Base-by-base conservation (phyloP, 2,888 invertebrate genomes). In the Steinernema hermaphroditum region DNA sequence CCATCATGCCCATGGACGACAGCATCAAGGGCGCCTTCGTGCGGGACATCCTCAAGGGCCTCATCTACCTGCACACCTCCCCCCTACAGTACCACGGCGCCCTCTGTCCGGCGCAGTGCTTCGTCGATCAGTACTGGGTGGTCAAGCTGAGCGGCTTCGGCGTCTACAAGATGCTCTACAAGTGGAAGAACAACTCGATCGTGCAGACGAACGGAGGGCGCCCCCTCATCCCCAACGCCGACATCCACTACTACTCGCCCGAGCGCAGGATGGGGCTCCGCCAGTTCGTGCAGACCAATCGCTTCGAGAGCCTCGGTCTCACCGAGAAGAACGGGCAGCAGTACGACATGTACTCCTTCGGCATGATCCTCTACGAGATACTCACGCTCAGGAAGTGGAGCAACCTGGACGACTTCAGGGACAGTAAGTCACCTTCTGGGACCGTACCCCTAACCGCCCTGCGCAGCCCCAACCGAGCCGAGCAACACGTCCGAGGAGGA, bases 101-200 rank as follows among this genome's bases (percentile, higher is more conserved):
- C 0, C 72, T 85, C 49, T 81, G 83, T 14, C 78, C 83, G 0
- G 62, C 74, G n/a, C 80, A 79, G 32, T 86, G 85, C 68, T 74
- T 83, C 49, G 76, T 85, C 46, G 85, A 85, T 69, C 78, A 80
- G 9, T 85, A 85, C 72, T 85, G 85, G 85, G 83, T 85, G 57
- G 72, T 85, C 14, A 85, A 85, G 73, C 70, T 85, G 14, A 78
- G 80, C 69, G 85, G 85, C n/a, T 85, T 82, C 69, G 83, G 84
- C 14, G 73, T 78, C 16, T 74, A 76, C 37, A 71, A 76, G 50
- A 46, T 84, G 69, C 73, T 81, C 34, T 80, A 75, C 71, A 75
- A 76, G 75, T 83, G 83, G 83, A 78, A 79, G 29, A 75, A 81
- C 68, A 77, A 72, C 46, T 78, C 79, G 29, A 77, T 80, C n/a